These are phyloP conservation scores for Leucozona laternaria DNA, from an alignment of 2,888 invertebrate genomes.

Conservation along the genomic window DNA sequence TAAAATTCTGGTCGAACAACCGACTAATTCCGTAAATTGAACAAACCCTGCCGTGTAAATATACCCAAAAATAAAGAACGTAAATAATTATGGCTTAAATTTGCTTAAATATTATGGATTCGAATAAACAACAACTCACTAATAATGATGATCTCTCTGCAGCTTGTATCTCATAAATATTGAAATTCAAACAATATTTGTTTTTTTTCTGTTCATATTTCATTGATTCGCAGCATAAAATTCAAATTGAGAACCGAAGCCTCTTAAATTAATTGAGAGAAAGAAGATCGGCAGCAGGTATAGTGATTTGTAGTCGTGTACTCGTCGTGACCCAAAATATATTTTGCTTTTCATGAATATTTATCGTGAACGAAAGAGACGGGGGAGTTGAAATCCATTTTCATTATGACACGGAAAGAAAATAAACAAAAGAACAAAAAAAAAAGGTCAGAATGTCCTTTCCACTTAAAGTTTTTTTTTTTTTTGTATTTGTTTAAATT, in stretches of 20 bases:
- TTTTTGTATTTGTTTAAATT: neutral
- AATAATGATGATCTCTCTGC: neutral
- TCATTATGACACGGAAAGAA: constrained; percentile 20
- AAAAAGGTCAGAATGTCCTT: constrained; percentile 14
- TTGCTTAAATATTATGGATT: neutral
- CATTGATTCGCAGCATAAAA: constrained; percentile 21
- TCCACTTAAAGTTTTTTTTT: neutral
- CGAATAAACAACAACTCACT: neutral
- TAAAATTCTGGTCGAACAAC: too few relatives aligned
- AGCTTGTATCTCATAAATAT: constrained; percentile 1
- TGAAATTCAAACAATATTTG: neutral
- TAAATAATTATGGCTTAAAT: neutral
- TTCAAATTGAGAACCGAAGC: constrained; percentile 11
- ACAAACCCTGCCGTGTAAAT: neutral
- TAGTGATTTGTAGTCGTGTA: constrained; percentile 15
- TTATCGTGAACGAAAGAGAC: neutral
- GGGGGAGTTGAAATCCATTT: constrained; percentile 18
- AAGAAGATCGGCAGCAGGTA: neutral
- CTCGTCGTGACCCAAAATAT: constrained; percentile 26
- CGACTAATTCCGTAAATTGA: too few relatives aligned
- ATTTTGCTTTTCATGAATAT: constrained; percentile 32
- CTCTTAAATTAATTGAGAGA: constrained; percentile 10
- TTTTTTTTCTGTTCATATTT: neutral
- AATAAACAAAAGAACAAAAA: neutral
- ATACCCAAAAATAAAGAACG: neutral